A percentile compares a stretch with the other conserved stretches of the same genome.
Conservation (phyloP, 2,113 vertebrate species). For the Jaculus jaculus region DNA sequence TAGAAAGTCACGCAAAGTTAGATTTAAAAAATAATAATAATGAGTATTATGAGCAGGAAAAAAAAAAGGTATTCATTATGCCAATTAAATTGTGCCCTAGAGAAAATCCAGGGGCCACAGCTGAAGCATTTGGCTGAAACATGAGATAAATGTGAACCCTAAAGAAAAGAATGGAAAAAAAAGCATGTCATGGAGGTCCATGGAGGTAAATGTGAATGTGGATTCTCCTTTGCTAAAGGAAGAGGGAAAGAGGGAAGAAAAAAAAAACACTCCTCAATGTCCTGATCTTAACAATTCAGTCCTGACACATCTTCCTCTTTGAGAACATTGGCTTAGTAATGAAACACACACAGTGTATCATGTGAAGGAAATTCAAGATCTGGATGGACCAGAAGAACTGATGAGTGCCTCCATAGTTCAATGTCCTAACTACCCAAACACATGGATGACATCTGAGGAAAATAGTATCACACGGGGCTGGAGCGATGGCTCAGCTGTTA, state of each 20-base stretch:
- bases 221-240: neutral
- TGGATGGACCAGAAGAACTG: neutral
- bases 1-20: neutral
- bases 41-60: too few species aligned
- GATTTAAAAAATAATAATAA: neutral
- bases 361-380: neutral
- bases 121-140: neutral
- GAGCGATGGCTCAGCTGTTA: too few species aligned
- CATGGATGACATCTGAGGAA: neutral
- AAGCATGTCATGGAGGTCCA: neutral
- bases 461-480: too few species aligned
- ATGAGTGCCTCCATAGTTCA: neutral
- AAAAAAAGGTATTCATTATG: neutral
- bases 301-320: neutral
- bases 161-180: neutral
- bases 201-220: neutral
- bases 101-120: neutral
- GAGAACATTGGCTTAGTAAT: neutral
- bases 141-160: neutral
- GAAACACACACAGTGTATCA: neutral
- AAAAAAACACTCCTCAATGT: too few species aligned
- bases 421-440: neutral
- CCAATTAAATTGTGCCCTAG: neutral
- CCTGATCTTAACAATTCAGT: slow-evolving; percentile 10
- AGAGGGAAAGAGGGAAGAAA: too few species aligned